These are phyloP conservation scores for Minunthozetes semirufus DNA, from an alignment of 2,888 invertebrate species.

Conservation along the genomic window DNA sequence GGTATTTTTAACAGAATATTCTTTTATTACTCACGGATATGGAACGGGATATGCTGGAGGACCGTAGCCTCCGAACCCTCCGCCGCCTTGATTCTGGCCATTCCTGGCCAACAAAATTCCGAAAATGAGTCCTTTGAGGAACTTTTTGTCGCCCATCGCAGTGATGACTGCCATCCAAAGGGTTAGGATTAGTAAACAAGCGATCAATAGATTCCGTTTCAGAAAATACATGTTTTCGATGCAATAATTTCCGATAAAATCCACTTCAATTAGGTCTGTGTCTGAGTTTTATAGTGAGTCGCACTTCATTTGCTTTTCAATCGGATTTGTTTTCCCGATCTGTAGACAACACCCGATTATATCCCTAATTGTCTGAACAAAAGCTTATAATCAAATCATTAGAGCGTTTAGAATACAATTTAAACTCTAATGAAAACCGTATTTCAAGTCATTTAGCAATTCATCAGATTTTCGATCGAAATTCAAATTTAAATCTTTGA, in stretches of 20 bases:
- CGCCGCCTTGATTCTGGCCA: not conserved
- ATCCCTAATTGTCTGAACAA: not conserved
- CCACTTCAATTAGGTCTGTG: too few relatives aligned
- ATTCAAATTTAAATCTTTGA: not conserved
- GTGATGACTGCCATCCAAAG: not conserved
- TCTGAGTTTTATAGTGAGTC: not conserved
- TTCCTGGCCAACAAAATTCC: constrained; percentile 28
- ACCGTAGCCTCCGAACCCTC: not conserved
- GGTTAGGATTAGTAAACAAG: not conserved
- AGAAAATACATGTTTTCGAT: not conserved
- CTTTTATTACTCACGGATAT: not conserved
- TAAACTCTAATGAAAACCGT: too few relatives aligned
- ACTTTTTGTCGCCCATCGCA: constrained; percentile 25
- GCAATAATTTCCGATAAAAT: too few relatives aligned
- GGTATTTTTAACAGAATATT: not conserved
- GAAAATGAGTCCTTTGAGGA: constrained; percentile 30
- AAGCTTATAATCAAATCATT: not conserved
- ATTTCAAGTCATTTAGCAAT: not conserved
- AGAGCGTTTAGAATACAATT: too few relatives aligned
- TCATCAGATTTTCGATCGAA: not conserved
- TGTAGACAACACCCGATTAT: not conserved
- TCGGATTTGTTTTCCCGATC: too few relatives aligned
- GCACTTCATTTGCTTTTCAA: not conserved
- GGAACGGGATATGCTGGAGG: not conserved
- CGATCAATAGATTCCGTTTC: not conserved